These are phyloP conservation scores for Hoplias malabaricus DNA, from an alignment of 2,113 vertebrate species.

Conservation along the genomic window DNA sequence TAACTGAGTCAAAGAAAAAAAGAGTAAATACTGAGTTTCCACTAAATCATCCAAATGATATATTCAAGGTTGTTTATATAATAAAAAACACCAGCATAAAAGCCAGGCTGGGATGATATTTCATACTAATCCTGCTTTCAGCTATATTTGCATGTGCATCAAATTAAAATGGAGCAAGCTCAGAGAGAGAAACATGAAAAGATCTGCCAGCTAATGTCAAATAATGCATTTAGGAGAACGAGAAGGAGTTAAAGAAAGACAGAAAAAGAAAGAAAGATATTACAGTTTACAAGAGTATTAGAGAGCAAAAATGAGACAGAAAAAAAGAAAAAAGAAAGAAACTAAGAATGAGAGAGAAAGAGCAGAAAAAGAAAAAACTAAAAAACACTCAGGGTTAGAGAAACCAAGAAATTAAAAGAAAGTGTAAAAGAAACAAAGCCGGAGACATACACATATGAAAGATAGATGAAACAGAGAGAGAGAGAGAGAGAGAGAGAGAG, in stretches of 20 bases:
- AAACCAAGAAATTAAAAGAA: not conserved
- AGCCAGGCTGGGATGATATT: no score
- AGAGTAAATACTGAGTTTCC: not conserved
- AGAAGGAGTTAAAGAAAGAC: no score
- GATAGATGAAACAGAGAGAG: no score
- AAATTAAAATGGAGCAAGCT: not conserved
- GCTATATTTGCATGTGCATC: not conserved
- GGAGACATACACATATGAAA: no score
- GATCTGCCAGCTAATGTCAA: not conserved
- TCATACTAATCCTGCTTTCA: no score
- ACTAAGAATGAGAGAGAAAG: not conserved
- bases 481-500: not conserved
- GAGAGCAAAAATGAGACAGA: no score
- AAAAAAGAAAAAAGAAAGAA: not conserved
- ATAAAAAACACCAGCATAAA: no score
- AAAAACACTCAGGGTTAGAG: not conserved
- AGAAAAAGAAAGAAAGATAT: not conserved
- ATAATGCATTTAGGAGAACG: not conserved
- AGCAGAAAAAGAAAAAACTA: not conserved
- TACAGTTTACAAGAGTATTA: no score
- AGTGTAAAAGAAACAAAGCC: not conserved
- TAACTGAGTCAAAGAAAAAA: not conserved
- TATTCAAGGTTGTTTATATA: not conserved
- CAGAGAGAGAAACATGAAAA: not conserved
- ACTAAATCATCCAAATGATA: not conserved